Evolutionary conservation across 1,140 invertebrate species (phyloP), one percentile per base, ranked within the genome.

Genomic region (Coptotermes formosanus): DNA sequence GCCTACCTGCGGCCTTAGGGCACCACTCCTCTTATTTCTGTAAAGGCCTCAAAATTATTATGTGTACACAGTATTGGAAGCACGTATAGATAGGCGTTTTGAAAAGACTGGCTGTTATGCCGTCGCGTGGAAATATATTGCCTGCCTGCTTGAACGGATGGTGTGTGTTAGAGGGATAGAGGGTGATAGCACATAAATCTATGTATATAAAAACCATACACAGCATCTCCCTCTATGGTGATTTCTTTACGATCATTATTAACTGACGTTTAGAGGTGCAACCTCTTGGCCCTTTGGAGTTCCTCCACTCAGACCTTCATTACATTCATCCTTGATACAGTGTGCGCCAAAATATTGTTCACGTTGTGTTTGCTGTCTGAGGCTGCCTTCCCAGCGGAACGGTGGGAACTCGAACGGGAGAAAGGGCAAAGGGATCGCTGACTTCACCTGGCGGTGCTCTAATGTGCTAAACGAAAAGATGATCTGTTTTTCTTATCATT

Each of bases 181-280:
- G 64, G 64, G 25, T 7, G 64, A 75, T 30, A 16, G 64, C 64
- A 75, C 64, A 75, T 75, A 75, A 75, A 75, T 75, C 64, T 75
- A 75, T n/a, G 25, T 30, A 14, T 30, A 75, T 75, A 30, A 55
- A 38, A 75, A n/a, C 64, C 64, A 30, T 30, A 30, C 2, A 30
- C 25, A 30, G 64, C 64, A 75, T 75, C 64, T 75, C 64, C 64
- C 64, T 75, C 11, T 30, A 9, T 30, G 64, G 25, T 75, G 64
- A 75, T 75, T 75, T 30, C 64, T 75, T 75, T 30, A 75, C 64
- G 64, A 75, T 75, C 64, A 75, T 75, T 75, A 75, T 75, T 75
- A 75, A 75, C 64, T n/a, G 64, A 75, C 64, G 14, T 55, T 55
- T 55, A 55, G 52, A 55, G 52, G 52, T 75, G 64, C 64, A 75